phyloP scores from a whole-genome alignment of 2,113 vertebrate species.

The Ochotona curzoniae region DNA sequence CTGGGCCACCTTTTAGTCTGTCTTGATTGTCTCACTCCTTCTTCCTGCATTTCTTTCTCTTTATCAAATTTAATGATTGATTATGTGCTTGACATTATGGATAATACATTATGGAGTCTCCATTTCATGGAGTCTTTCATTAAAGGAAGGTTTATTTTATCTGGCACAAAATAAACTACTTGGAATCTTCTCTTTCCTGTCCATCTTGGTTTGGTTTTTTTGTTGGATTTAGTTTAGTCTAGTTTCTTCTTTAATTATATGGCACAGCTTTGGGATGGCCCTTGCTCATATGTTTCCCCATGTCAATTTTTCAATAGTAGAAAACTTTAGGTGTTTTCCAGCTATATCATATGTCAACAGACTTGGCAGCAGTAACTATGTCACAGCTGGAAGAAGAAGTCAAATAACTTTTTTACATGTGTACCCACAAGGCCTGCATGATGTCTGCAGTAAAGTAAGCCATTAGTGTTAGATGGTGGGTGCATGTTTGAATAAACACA shows the following conservation, averaged over 20 bases:
- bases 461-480: not conserved
- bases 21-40: not conserved
- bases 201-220: not conserved
- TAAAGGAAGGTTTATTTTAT: not conserved
- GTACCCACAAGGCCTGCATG: not conserved
- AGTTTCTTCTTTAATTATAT: not conserved
- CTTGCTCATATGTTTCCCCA: not conserved
- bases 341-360: not conserved
- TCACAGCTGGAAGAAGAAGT: not conserved
- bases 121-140: not conserved
- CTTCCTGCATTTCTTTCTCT: not conserved
- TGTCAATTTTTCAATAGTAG: not conserved
- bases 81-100: not conserved
- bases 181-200: not conserved
- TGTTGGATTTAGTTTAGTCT: not conserved
- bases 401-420: not conserved
- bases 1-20: not conserved
- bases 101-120: not conserved
- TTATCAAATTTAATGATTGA: not conserved
- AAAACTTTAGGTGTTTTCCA: not conserved
- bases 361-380: not conserved
- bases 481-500: not conserved
- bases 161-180: constrained; percentile 10
- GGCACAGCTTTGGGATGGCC: not conserved
- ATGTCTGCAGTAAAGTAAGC: not conserved